Percentiles rank a stretch among this genome's conserved stretches.
Conservation (phyloP, 2,888 invertebrate genomes). For the Meta bourneti region DNA sequence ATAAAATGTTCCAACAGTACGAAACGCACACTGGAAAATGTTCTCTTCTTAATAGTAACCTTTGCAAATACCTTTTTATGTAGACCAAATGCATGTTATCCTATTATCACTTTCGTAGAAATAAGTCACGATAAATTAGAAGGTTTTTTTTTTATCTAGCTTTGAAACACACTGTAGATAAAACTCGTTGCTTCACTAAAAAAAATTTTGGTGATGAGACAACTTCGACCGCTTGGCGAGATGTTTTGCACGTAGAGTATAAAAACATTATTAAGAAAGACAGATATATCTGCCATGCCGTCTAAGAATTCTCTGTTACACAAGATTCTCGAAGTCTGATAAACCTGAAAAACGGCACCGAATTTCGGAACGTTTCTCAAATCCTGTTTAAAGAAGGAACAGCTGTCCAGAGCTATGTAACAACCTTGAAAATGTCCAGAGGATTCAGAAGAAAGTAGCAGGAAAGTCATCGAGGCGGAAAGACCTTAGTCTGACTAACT, state of each 20-base stretch:
- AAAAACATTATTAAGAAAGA: neutral
- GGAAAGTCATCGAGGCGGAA: constrained; percentile 37
- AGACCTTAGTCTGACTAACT: constrained; percentile 9
- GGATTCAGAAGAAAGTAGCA: constrained; percentile 32
- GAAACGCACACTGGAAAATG: too few relatives aligned
- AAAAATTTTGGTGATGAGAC: too few relatives aligned
- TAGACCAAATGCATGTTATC: too few relatives aligned
- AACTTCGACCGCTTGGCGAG: neutral
- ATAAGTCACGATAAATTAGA: too few relatives aligned
- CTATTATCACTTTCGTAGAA: too few relatives aligned
- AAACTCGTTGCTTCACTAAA: too few relatives aligned
- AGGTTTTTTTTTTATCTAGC: too few relatives aligned
- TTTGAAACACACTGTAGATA: too few relatives aligned
- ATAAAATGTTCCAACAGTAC: too few relatives aligned
- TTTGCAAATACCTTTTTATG: too few relatives aligned
- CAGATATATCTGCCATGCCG: neutral
- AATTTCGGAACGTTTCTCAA: neutral
- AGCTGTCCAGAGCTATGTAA: constrained; percentile 14
- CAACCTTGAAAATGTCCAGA: constrained; percentile 42
- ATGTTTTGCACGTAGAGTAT: neutral
- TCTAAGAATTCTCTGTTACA: neutral
- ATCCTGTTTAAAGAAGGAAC: neutral
- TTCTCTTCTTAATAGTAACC: too few relatives aligned
- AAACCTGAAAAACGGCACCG: neutral
- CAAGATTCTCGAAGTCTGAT: neutral